phyloP scores from a whole-genome alignment of 2,113 vertebrate genomes.

The Ailuropoda melanoleuca region DNA sequence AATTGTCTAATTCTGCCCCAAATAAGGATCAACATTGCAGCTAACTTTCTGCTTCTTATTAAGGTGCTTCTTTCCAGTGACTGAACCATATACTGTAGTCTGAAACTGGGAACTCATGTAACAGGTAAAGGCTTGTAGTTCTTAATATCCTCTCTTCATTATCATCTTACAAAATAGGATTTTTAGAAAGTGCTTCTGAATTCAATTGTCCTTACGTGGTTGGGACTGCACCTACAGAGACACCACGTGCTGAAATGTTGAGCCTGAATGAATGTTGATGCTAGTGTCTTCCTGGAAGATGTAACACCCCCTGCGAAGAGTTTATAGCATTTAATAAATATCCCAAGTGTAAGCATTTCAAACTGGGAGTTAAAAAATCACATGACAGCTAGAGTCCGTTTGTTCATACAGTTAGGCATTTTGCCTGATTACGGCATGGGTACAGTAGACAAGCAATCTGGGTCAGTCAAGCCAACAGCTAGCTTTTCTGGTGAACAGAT shows the following conservation, averaged over 20 bases:
- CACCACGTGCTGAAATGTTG: not conserved
- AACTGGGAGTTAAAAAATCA: not conserved
- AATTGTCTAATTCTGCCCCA: slow-evolving; percentile 21
- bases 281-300: not conserved
- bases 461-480: not conserved
- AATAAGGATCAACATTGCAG: not conserved
- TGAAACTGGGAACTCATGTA: not conserved
- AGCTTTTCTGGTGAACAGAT: slow-evolving; percentile 8
- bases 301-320: not conserved
- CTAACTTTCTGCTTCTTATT: not conserved
- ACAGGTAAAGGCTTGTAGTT: not conserved
- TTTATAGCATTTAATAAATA: slow-evolving; percentile 19
- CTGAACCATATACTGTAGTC: not conserved
- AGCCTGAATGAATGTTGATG: not conserved
- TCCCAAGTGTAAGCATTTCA: slow-evolving; percentile 18
- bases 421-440: not conserved
- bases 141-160: not conserved
- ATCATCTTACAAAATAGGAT: not conserved
- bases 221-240: not conserved
- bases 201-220: not conserved
- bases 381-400: not conserved
- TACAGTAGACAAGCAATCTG: not conserved
- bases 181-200: slow-evolving; percentile 20
- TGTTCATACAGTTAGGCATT: slow-evolving; percentile 5
- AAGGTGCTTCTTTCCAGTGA: not conserved